Conservation (phyloP, 2,797 vertebrate species). For the Schizopygopsis pylzovi region DNA sequence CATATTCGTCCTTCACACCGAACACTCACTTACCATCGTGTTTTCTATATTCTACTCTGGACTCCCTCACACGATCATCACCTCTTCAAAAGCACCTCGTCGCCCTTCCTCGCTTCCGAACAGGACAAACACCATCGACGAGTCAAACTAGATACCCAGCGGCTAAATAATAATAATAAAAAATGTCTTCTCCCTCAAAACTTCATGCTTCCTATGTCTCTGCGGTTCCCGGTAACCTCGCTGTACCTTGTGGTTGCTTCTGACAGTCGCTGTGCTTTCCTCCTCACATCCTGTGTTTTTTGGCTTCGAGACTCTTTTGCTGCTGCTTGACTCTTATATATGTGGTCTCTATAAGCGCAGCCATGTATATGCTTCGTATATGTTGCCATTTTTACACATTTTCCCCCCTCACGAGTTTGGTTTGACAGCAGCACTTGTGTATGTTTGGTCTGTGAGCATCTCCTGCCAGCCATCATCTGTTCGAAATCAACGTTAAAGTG, state of each 20-base stretch:
- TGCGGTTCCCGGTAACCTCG: slow-evolving; percentile 41
- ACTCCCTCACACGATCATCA: slow-evolving; percentile 14
- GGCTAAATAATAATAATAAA: slow-evolving; percentile 30
- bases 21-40: slow-evolving; percentile 35
- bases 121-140: slow-evolving; percentile 8
- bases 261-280: slow-evolving; percentile 41
- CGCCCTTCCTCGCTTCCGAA: background rate
- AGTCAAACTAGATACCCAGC: slow-evolving; percentile 45
- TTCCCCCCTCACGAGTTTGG: background rate
- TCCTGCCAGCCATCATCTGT: slow-evolving; percentile 10
- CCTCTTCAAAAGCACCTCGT: background rate
- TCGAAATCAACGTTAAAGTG: background rate
- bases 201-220: slow-evolving; percentile 37
- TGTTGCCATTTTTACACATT: background rate
- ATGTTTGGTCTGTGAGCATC: background rate
- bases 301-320: slow-evolving; percentile 2
- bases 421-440: background rate
- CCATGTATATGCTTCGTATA: slow-evolving; percentile 8
- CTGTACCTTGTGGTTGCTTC: slow-evolving; percentile 47
- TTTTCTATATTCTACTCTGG: slow-evolving; percentile 33
- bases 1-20: slow-evolving; percentile 12
- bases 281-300: slow-evolving; percentile 12
- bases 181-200: slow-evolving; percentile 35
- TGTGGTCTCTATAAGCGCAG: slow-evolving; percentile 1
- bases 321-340: slow-evolving; percentile 17